Conservation (phyloP, 2,797 vertebrate genomes). For the Eospalax fontanierii region DNA sequence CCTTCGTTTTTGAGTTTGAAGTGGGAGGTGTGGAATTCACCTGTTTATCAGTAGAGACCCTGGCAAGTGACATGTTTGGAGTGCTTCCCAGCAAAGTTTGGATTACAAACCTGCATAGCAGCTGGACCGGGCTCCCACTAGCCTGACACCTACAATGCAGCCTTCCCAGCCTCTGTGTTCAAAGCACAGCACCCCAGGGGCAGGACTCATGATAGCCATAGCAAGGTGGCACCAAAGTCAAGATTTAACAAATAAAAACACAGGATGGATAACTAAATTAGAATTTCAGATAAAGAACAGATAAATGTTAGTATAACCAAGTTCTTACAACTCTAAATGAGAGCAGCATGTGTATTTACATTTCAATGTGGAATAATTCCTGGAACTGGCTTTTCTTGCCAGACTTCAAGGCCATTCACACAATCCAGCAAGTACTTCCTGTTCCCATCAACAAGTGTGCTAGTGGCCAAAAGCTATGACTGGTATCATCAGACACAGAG, state of each 20-base stretch:
- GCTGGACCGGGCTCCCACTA: neutral
- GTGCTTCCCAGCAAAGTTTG: neutral
- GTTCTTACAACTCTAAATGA: neutral
- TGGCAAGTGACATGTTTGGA: neutral
- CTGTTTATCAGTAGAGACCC: neutral
- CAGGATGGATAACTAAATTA: neutral
- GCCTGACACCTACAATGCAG: neutral
- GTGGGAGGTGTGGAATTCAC: neutral
- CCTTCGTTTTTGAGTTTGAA: constrained; percentile 56
- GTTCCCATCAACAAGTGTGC: neutral
- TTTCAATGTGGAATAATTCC: constrained; percentile 18
- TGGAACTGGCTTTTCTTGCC: neutral
- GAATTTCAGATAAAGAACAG: constrained; percentile 24
- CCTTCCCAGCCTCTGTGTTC: neutral
- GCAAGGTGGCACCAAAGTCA: neutral
- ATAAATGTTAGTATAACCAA: neutral
- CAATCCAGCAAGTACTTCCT: constrained; percentile 3
- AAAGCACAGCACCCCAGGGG: neutral
- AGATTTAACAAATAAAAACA: neutral
- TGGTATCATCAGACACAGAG: neutral
- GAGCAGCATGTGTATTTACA: neutral
- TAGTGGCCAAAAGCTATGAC: constrained; percentile 11
- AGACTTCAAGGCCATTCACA: neutral
- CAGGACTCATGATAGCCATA: neutral
- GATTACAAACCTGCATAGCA: neutral